Base-by-base conservation (phyloP, 2,888 invertebrate genomes). In the Pollenia angustigena region DNA sequence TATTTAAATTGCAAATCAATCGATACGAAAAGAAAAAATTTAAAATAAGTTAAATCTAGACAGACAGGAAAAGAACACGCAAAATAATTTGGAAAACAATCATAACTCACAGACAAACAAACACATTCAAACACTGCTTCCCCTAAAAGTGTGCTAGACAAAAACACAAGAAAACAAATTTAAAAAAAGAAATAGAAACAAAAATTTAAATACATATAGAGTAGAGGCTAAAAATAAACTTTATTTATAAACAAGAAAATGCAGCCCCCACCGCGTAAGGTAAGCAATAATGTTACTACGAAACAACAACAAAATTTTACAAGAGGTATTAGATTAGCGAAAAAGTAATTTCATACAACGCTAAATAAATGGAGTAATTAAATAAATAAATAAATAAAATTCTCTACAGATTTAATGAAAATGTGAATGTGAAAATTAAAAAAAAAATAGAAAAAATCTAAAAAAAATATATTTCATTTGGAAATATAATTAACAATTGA, bases 231-330 rank as follows among this genome's bases (percentile, higher is more conserved):
- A 79, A 75, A 56, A 14, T 71, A 78, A 52, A 42, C 60, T 69
- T 68, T 66, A 84, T 68, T 78, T 78, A 76, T 66, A 75, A 83
- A 86, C 56, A 80, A 81, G 58, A 52, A 88, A 90, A 97, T 97
- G 97, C 97, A 97, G 95, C 97, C 97, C 92, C 97, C 97, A 92
- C 97, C 97, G 93, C 96, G 97, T 94, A 97, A 97, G 96, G 97
- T 97, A 94, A 95, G 95, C 93, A 69, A 74, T 42, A 78, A 50
- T 58, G 23, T 66, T 58, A 76, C 50, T 46, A 72, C 74, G 32
- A 48, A 46, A 69, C 14, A 74, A 16, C 16, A 44, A 52, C 9
- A 48, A 66, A 40, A n/a, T 14, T 50, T 32, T 46, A 48, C 11
- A 50, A 75, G 23, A 81, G 46, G 40, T 85, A 60, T 82, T 82